Conservation (phyloP, 2,888 invertebrate genomes). For the Kuschelorhynchus macadamiae region DNA sequence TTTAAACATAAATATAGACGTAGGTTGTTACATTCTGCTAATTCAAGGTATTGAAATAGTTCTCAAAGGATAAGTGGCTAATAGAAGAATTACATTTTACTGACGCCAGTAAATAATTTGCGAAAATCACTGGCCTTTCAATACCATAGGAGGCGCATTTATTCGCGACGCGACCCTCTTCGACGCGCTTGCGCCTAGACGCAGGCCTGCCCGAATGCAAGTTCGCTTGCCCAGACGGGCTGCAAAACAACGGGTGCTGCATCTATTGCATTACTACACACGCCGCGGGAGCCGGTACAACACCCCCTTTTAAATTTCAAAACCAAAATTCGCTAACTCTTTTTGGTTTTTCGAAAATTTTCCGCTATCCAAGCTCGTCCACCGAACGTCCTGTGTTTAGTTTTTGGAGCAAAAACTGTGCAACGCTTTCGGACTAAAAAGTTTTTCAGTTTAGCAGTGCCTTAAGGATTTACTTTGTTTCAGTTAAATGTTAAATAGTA, state of each 20-base stretch:
- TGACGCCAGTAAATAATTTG: too few relatives aligned
- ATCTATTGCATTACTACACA: constrained; percentile 68
- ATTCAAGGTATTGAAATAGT: too few relatives aligned
- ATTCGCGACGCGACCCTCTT: constrained; percentile 41
- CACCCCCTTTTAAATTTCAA: constrained; percentile 51
- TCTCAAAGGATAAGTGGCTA: too few relatives aligned
- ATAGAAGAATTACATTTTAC: too few relatives aligned
- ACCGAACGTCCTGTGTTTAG: constrained; percentile 33
- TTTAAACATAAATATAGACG: background rate
- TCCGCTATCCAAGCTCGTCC: constrained; percentile 38
- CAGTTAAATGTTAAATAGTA: constrained; percentile 47
- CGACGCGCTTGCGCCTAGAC: constrained; percentile 27
- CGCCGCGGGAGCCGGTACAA: constrained; percentile 60
- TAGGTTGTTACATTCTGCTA: background rate
- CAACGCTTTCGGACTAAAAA: constrained; percentile 33
- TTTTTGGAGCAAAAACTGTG: constrained; percentile 36
- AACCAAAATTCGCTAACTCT: constrained; percentile 59
- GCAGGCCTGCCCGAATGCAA: constrained; percentile 47
- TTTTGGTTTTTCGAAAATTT: constrained; percentile 48
- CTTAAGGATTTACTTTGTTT: constrained; percentile 38
- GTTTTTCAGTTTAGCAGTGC: constrained; percentile 29
- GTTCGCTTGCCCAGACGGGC: constrained; percentile 64
- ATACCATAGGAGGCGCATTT: constrained; percentile 23
- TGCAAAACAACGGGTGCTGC: constrained; percentile 69
- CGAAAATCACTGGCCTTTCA: too few relatives aligned